phyloP scores from a whole-genome alignment of 1,140 invertebrate species.

The Teleopsis dalmanni region DNA sequence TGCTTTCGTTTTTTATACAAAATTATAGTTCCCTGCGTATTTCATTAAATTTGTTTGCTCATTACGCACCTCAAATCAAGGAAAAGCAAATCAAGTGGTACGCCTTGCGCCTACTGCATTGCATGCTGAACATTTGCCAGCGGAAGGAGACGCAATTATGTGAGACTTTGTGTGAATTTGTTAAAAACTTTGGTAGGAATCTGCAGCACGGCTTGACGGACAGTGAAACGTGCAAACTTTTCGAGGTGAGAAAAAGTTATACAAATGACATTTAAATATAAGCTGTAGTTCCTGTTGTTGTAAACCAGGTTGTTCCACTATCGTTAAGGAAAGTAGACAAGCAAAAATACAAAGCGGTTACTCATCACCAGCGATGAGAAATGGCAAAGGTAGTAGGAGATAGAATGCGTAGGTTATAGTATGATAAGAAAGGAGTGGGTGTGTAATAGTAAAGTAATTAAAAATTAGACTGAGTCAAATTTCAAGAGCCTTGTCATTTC shows the following conservation, averaged over 20 bases:
- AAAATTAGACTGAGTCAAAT: no score
- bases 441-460: no score
- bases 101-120: slow-evolving; percentile 64
- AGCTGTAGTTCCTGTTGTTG: no score
- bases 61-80: slow-evolving; percentile 59
- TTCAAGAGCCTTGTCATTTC: no score
- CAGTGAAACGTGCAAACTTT: slow-evolving; percentile 52
- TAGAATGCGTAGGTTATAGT: no score
- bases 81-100: slow-evolving; percentile 71
- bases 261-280: no score
- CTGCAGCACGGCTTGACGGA: slow-evolving; percentile 68
- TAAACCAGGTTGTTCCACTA: no score
- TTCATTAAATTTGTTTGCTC: slow-evolving; percentile 66
- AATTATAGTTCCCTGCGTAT: slow-evolving; percentile 58
- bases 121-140: slow-evolving; percentile 57
- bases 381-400: no score
- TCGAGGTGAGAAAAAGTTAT: slow-evolving; percentile 49
- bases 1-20: neutral
- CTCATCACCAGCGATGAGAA: no score
- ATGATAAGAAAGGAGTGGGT: no score
- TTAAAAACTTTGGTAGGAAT: slow-evolving; percentile 61
- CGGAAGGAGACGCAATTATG: slow-evolving; percentile 65
- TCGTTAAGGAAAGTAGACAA: no score
- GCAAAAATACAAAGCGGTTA: no score
- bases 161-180: slow-evolving; percentile 60